Evolutionary conservation across 2,113 vertebrate genomes (phyloP), one percentile per base, ranked within the genome.

Genomic region (Prionailurus viverrinus): DNA sequence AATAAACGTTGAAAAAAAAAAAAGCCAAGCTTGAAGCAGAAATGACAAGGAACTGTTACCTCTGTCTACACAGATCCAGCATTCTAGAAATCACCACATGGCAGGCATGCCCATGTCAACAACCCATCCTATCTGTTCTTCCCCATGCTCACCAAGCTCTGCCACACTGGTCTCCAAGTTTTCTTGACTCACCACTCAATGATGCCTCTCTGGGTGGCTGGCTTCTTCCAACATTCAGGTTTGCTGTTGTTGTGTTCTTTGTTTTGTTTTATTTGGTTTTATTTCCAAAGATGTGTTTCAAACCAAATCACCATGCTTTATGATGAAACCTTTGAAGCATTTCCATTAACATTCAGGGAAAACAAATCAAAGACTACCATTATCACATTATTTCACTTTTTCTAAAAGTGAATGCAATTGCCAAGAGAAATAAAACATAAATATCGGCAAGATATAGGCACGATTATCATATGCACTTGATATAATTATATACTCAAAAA

Each of bases 381-480:
- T 55, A 18, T 51, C 61, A 39, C 23, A 78, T 82, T 45, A 74
- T 51, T 91, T 84, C 15, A 69, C 15, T 12, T 61, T 88, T 93
- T 74, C n/a, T 39, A 33, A 76, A 96, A 79, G 29, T 63, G 53
- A 80, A 25, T 45, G 5, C 39, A 55, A 48, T 55, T 33, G 39
- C 14, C 66, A 95, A 39, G 36, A 89, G 23, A 88, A 88, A 84
- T 21, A 87, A 80, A 93, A 83, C 48, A 25, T 45, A 95, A 94
- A 39, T 51, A 91, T 65, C 79, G n/a, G 81, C 39, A 95, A 74
- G 39, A 91, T 83, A 45, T 0, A 93, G 53, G 39, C 48, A 63
- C 31, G 45, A 71, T 41, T 69, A 41, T 61, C 19, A 83, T n/a
- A 21, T 45, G 5, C 25, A 76, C 19, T 78, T 78, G 58, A 90